Evolutionary conservation across 2,888 invertebrate genomes (phyloP), one percentile per base, ranked within the genome.

Genomic region (Acanthosepion pharaonis): DNA sequence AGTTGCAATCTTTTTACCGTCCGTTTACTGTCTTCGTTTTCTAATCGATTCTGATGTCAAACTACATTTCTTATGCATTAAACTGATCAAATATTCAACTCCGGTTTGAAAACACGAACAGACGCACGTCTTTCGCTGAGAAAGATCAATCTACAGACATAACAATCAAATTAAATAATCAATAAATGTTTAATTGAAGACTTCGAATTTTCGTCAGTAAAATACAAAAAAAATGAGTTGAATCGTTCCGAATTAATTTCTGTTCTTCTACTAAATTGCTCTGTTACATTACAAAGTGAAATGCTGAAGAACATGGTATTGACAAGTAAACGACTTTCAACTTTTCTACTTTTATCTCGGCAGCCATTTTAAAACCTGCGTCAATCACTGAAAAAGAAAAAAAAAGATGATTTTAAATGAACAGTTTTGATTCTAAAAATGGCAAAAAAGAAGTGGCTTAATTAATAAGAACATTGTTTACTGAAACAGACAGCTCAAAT

Each of bases 81-180:
- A 78, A 78, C 78, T 78, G n/a, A 78, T 78, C 78, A 78, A 78
- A 78, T 78, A 78, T 78, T 78, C 78, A 78, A 78, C 11, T 78
- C 18, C 33, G n/a, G n/a, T 78, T 78, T 78, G n/a, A 1, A 78
- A 78, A 78, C 78, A n/a, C 78, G 78, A 78, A 78, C 15, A 78
- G n/a, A 78, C 78, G 11, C 3, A 78, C 9, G n/a, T n/a, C 33
- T 78, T n/a, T 78, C 78, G 23, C n/a, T 18, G 15, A 15, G n/a
- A 78, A 78, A 78, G 78, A 78, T 78, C 78, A 78, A 78, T 78
- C n/a, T 78, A 9, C 11, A 78, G 78, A 78, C 78, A 78, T 33
- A 15, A 78, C 78, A n/a, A 78, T 78, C 78, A 23, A 78, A 33
- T 78, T 78, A 78, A 33, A 78, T 78, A 78, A 78, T 78, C 78